Base-by-base conservation (phyloP, 2,113 vertebrate species). In the Pagrus major region DNA sequence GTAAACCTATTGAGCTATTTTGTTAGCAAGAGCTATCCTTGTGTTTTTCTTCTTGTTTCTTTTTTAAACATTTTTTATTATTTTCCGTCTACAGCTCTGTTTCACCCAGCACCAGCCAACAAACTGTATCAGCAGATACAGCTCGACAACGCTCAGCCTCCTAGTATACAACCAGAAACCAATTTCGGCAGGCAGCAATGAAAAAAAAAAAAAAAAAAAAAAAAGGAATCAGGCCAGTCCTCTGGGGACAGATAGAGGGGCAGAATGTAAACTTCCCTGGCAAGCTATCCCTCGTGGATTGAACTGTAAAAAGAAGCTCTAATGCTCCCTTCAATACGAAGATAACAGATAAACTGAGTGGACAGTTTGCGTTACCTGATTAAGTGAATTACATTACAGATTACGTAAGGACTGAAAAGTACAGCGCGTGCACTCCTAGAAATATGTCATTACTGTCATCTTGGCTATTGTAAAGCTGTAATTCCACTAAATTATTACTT, bases 241-340 rank as follows among this genome's bases (percentile, higher is more conserved):
- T 91, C 92, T 56, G 76, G 91, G 89, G 92, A 88, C 76, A 88
- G 81, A 93, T 91, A 81, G 84, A 89, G 85, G 86, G 88, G 88
- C 89, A 89, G 85, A 93, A 93, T 92, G 91, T 94, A 92, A 94
- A 94, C 92, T 91, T 94, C 88, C 70, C 78, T 84, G 80, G 90
- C 84, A 88, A 93, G 86, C 76, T 67, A 87, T 89, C 89, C 90
- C 86, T 29, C 60, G 89, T 86, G 88, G 90, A 85, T 88, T 88
- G 72, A 82, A 89, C 86, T 88, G 88, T 89, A 89, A 89, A 91
- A 92, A 92, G 85, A 91, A 82, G 69, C 81, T 75, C 75, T 88
- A 85, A 91, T 82, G 83, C 78, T 84, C 81, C 75, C 71, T 83
- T 63, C 64, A 86, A 79, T 80, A 81, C 59, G 78, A n/a, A n/a